Conservation (phyloP, 1,140 invertebrate genomes). For the Metaphire vulgaris region DNA sequence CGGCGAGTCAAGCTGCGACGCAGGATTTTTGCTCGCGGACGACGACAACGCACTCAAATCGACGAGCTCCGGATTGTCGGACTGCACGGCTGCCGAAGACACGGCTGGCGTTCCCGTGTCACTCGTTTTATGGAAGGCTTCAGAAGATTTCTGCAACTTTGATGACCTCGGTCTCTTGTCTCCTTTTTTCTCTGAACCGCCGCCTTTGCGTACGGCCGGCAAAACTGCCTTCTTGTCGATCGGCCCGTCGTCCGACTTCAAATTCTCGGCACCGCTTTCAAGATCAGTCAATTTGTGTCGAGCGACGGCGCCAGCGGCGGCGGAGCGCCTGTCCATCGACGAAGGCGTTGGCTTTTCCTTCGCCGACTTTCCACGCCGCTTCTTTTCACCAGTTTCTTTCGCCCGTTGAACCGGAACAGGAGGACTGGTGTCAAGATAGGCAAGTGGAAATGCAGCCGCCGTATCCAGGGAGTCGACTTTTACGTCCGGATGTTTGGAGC, state of each 20-base stretch:
- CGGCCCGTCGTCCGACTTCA: neutral
- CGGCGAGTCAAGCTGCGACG: slow-evolving; percentile 16
- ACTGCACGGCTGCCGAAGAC: neutral
- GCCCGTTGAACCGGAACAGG: neutral
- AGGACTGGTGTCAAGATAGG: neutral
- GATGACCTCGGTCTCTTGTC: neutral
- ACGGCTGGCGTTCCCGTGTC: neutral
- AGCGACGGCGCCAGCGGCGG: too few relatives aligned
- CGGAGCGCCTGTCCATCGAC: neutral
- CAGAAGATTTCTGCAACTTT: too few relatives aligned
- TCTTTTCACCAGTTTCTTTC: neutral
- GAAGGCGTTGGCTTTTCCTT: neutral
- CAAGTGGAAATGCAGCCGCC: neutral
- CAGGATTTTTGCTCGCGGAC: neutral
- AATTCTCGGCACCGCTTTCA: neutral
- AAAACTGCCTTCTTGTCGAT: neutral
- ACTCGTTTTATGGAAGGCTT: neutral
- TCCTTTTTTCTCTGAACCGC: neutral
- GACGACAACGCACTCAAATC: neutral
- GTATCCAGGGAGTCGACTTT: neutral
- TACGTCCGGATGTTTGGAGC: slow-evolving; percentile 13
- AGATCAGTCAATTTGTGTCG: neutral
- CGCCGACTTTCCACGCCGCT: neutral
- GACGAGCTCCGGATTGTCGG: neutral
- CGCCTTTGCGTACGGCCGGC: neutral